A percentile compares a stretch with the other conserved stretches of the same genome.
Conservation (phyloP, 2,113 vertebrate species). For the Ophthalmolycus amberensis region DNA sequence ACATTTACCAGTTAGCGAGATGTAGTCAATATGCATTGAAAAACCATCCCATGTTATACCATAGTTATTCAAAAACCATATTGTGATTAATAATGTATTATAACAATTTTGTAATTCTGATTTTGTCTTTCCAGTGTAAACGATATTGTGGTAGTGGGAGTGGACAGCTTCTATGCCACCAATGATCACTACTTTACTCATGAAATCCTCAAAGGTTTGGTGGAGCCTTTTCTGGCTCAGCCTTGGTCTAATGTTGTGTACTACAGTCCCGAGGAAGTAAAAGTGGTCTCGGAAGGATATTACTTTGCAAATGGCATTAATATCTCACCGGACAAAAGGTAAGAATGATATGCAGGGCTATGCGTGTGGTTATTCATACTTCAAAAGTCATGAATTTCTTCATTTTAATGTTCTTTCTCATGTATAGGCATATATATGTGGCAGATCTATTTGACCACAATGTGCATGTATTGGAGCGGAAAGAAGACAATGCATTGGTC, state of each 20-base stretch:
- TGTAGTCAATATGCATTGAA: background rate
- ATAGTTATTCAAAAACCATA: background rate
- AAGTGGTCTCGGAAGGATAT: slow-evolving; percentile 88
- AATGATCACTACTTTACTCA: slow-evolving; percentile 90
- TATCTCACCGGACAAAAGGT: slow-evolving; percentile 88
- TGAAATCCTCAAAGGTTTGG: slow-evolving; percentile 24
- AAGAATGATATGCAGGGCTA: background rate
- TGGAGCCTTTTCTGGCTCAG: slow-evolving; percentile 83
- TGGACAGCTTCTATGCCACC: slow-evolving; percentile 93
- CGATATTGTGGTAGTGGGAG: slow-evolving; percentile 89
- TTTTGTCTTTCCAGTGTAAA: slow-evolving; percentile 86
- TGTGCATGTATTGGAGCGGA: slow-evolving; percentile 87
- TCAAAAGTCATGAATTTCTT: background rate
- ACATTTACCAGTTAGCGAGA: background rate
- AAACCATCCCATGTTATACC: background rate
- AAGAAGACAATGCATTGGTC: slow-evolving; percentile 83
- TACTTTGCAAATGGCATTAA: slow-evolving; percentile 90
- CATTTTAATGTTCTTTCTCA: slow-evolving; percentile 2
- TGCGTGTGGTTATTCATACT: background rate
- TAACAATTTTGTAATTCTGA: background rate
- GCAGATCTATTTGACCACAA: slow-evolving; percentile 80
- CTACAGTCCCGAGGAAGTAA: slow-evolving; percentile 90
- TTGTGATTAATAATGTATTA: background rate
- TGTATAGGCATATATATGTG: slow-evolving; percentile 89
- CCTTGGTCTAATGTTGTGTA: slow-evolving; percentile 88